Conservation (phyloP, 2,113 vertebrate genomes). For the Lampris megalopsis region DNA sequence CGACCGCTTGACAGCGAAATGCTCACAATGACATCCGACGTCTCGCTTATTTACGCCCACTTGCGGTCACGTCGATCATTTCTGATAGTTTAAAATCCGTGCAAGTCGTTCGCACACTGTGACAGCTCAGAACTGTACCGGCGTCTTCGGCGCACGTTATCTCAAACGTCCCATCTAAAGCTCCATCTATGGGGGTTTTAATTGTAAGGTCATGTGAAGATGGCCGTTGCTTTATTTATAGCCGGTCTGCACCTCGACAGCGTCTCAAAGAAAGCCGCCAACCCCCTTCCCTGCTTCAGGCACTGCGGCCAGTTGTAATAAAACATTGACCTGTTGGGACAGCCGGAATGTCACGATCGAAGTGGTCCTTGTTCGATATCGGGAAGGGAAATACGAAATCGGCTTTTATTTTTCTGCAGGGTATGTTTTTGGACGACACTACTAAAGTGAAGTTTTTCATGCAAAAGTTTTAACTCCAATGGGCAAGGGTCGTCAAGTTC, state of each 20-base stretch:
- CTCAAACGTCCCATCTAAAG: too few relatives aligned
- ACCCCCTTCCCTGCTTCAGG: slow-evolving; percentile 7
- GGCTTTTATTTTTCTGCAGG: too few relatives aligned
- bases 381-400: too few relatives aligned
- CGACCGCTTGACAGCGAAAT: not conserved
- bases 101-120: not conserved
- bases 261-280: slow-evolving; percentile 6
- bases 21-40: not conserved
- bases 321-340: not conserved
- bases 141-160: too few relatives aligned
- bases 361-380: too few relatives aligned
- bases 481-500: slow-evolving; percentile 55
- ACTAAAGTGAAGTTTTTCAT: too few relatives aligned
- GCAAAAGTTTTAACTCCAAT: not conserved
- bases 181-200: too few relatives aligned
- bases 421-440: too few relatives aligned
- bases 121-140: too few relatives aligned
- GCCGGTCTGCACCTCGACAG: not conserved
- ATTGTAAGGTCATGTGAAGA: too few relatives aligned
- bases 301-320: not conserved
- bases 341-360: too few relatives aligned
- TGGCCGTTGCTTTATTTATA: not conserved
- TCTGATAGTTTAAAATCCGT: not conserved
- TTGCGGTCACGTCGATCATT: not conserved
- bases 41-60: not conserved